A percentile compares a stretch with the other conserved stretches of the same genome.
These are phyloP conservation scores for Scaptomyza cyrtandrae DNA, from an alignment of 2,888 invertebrate genomes.

Conservation along the genomic window DNA sequence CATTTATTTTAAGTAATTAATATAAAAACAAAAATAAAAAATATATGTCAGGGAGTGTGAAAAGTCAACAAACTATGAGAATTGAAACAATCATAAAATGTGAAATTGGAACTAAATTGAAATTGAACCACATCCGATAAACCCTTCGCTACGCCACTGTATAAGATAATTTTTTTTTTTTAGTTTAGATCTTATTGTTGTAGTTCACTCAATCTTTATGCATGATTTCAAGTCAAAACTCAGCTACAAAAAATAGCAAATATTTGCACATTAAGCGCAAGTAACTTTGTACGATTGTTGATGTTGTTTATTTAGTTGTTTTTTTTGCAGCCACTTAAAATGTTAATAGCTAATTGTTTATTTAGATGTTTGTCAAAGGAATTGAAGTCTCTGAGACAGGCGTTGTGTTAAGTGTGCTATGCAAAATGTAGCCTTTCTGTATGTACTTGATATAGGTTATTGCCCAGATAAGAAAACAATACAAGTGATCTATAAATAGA, in stretches of 20 bases:
- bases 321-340: constrained; percentile 53
- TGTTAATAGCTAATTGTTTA: constrained; percentile 78
- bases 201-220: constrained; percentile 40
- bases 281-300: constrained; percentile 29
- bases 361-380: constrained; percentile 55
- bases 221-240: constrained; percentile 36
- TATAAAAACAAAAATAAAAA: background rate
- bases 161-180: background rate
- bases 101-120: too few relatives aligned
- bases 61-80: too few relatives aligned
- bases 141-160: constrained; percentile 20
- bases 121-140: too few relatives aligned
- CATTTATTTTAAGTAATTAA: background rate
- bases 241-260: constrained; percentile 44
- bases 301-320: constrained; percentile 32
- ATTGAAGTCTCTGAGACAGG: constrained; percentile 42
- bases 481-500: constrained; percentile 62
- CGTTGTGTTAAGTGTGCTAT: constrained; percentile 25
- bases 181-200: constrained; percentile 28
- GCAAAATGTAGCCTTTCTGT: constrained; percentile 43
- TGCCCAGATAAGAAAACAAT: constrained; percentile 49
- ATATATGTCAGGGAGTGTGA: too few relatives aligned
- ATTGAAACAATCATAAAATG: too few relatives aligned
- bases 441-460: constrained; percentile 70
- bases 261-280: constrained; percentile 72